Conservation (phyloP, 2,888 invertebrate species). For the Ommatoiulus sabulosus region DNA sequence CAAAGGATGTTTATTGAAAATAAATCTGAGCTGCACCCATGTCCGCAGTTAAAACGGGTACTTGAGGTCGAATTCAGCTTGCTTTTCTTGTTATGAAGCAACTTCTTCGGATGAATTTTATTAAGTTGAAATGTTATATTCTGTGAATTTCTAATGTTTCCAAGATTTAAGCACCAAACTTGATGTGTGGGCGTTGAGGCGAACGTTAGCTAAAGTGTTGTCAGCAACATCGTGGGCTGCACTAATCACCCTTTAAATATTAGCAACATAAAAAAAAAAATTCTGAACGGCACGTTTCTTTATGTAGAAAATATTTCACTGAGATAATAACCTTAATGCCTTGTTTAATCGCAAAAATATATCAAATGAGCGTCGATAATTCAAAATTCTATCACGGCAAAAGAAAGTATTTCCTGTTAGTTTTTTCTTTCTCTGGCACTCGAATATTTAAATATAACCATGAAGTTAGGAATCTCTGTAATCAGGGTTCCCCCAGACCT, state of each 20-base stretch:
- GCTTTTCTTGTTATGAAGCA: not conserved
- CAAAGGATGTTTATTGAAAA: not conserved
- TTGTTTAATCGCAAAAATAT: too few relatives aligned
- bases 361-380: too few relatives aligned
- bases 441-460: too few relatives aligned
- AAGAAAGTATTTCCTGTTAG: too few relatives aligned
- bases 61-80: not conserved
- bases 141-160: not conserved
- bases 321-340: too few relatives aligned
- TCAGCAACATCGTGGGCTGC: not conserved
- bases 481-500: too few relatives aligned
- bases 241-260: not conserved
- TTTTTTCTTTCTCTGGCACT: too few relatives aligned
- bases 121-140: not conserved
- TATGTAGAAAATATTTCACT: too few relatives aligned
- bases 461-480: too few relatives aligned
- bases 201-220: not conserved
- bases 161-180: not conserved
- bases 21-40: not conserved
- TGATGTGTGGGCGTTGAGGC: slow-evolving; percentile 2
- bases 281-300: too few relatives aligned
- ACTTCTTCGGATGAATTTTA: not conserved
- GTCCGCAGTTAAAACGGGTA: not conserved
- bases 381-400: too few relatives aligned
- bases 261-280: not conserved